These are phyloP conservation scores for Timandra comae DNA, from an alignment of 2,888 invertebrate genomes.

Conservation along the genomic window DNA sequence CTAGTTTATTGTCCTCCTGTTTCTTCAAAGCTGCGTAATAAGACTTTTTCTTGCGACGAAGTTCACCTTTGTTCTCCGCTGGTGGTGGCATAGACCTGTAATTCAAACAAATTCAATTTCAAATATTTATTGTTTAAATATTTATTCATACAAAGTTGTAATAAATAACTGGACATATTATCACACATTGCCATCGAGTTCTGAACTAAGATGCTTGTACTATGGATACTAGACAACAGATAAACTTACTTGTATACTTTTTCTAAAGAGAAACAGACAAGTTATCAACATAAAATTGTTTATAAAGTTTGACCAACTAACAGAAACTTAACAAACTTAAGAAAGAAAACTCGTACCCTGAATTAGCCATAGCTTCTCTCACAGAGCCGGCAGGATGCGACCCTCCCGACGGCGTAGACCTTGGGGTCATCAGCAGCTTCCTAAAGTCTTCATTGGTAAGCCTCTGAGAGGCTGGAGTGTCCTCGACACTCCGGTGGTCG, in stretches of 20 bases:
- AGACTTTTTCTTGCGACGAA: slow-evolving; percentile 94
- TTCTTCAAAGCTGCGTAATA: slow-evolving; percentile 96
- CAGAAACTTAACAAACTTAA: too few relatives aligned
- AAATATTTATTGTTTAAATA: too few relatives aligned
- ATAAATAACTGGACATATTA: too few relatives aligned
- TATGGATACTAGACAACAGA: too few relatives aligned
- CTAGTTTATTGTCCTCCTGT: slow-evolving; percentile 95
- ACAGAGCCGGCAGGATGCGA: slow-evolving; percentile 78
- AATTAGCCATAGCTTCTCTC: slow-evolving; percentile 82
- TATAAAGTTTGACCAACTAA: too few relatives aligned
- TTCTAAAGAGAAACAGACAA: too few relatives aligned
- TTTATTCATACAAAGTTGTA: too few relatives aligned
- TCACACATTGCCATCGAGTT: too few relatives aligned
- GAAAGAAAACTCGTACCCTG: slow-evolving; percentile 67
- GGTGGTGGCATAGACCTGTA: slow-evolving; percentile 70
- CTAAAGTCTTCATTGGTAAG: slow-evolving; percentile 98
- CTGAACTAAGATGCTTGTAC: too few relatives aligned
- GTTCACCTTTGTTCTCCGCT: slow-evolving; percentile 86
- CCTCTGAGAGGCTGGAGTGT: slow-evolving; percentile 83
- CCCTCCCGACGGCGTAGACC: slow-evolving; percentile 80
- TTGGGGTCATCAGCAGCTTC: slow-evolving; percentile 95
- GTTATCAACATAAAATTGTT: too few relatives aligned
- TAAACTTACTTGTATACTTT: too few relatives aligned
- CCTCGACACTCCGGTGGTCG: slow-evolving; percentile 68
- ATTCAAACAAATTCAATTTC: too few relatives aligned